phyloP scores from a whole-genome alignment of 2,888 invertebrate genomes.

The Escarpia spicata region DNA sequence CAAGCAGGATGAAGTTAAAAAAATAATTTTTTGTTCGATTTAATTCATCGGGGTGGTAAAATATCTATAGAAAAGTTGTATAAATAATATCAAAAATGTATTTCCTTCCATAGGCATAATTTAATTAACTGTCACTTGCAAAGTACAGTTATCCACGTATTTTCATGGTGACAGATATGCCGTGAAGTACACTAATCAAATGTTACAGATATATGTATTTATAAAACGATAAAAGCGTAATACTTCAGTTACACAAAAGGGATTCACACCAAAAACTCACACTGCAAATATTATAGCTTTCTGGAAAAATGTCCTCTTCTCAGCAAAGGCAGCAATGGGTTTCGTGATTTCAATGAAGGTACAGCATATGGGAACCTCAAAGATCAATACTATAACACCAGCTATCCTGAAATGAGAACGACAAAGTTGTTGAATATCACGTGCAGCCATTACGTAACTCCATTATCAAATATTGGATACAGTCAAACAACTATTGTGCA shows the following conservation, averaged over 20 bases:
- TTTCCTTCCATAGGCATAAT: not conserved
- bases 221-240: not conserved
- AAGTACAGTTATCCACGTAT: too few relatives aligned
- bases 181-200: not conserved
- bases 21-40: too few relatives aligned
- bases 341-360: conserved; percentile 42
- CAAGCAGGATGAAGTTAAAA: too few relatives aligned
- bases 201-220: not conserved
- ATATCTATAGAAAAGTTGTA: not conserved
- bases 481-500: too few relatives aligned
- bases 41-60: too few relatives aligned
- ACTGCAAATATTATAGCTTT: conserved; percentile 44
- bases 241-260: not conserved
- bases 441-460: not conserved
- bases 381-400: conserved; percentile 40
- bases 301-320: conserved; percentile 43
- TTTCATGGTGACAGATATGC: too few relatives aligned
- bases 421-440: not conserved
- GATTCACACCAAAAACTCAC: conserved; percentile 36
- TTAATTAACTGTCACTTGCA: too few relatives aligned
- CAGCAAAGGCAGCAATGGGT: conserved; percentile 44
- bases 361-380: conserved; percentile 45
- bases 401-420: conserved; percentile 31
- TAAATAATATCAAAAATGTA: not conserved
- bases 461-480: too few relatives aligned